These are phyloP conservation scores for Chamaetylas fuelleborni DNA, from an alignment of 2,113 vertebrate genomes.

Conservation along the genomic window DNA sequence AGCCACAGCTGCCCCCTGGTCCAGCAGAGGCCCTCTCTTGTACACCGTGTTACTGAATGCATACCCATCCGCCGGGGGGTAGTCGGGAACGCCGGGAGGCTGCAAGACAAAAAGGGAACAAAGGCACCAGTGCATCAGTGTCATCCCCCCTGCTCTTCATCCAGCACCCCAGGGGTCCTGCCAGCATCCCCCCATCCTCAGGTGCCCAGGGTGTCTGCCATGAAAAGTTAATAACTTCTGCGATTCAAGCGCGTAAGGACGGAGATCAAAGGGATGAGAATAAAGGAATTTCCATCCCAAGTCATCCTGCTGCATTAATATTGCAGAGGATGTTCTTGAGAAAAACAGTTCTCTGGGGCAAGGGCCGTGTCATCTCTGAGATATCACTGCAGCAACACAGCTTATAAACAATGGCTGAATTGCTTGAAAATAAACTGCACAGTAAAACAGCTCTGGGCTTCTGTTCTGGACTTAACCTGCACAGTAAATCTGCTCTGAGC, in stretches of 20 bases:
- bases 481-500: background rate
- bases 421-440: background rate
- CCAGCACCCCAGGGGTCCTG: background rate
- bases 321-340: background rate
- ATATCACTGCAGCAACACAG: background rate
- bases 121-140: background rate
- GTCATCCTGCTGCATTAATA: background rate
- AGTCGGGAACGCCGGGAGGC: slow-evolving; percentile 73
- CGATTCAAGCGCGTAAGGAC: background rate
- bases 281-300: background rate
- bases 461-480: no score
- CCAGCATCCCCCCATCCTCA: background rate
- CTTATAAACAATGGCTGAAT: background rate
- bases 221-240: slow-evolving; percentile 20
- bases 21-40: slow-evolving; percentile 78
- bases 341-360: background rate
- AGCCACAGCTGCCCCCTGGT: slow-evolving; percentile 79
- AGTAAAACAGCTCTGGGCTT: background rate
- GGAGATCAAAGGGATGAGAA: slow-evolving; percentile 22
- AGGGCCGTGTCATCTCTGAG: background rate
- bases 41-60: slow-evolving; percentile 71
- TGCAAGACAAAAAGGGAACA: slow-evolving; percentile 64
- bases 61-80: slow-evolving; percentile 79
- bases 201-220: background rate
- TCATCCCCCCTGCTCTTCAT: background rate